Base-by-base conservation (phyloP, 1,140 invertebrate genomes). In the Diploscapter pachys region DNA sequence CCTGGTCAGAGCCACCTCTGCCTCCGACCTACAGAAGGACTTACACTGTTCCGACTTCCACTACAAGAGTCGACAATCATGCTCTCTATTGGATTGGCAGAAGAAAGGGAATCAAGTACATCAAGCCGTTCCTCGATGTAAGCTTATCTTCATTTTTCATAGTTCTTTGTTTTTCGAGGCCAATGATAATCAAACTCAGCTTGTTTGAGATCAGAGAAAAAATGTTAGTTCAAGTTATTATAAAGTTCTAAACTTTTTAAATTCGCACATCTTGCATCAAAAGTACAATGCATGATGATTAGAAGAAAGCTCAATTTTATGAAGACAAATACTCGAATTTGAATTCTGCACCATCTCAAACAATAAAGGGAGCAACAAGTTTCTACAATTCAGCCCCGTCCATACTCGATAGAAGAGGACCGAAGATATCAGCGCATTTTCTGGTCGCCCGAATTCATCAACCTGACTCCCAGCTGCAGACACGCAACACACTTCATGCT, bases 401-500 rank as follows among this genome's bases (percentile, higher is more conserved):
- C 31, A 31, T 31, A 70, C 48, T 48, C 55, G n/a, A 56, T 56
- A 52, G 56, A 70, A 49, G 68, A 74, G 54, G 73, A 74, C 48
- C 73, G 73, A 31, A 56, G 73, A 2, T 74, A 74, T 63, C 73
- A 74, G 56, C 48, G 73, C 62, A 74, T 74, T 50, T 74, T 51
- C 57, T 74, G 73, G 73, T 68, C 73, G 59, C 73, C 73, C 52
- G 31, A 68, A 13, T 74, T 74, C 73, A 57, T 74, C n/a, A 57
- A 69, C 57, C 8, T 74, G 50, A 51, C 59, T 61, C 73, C 73
- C 4, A 69, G 65, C 3, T 74, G 73, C 50, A 65, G 73, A 55
- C 73, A 74, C 50, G 64, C 73, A 4, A 61, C 73, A 13, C 64
- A 74, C 56, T 56, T 74, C 11, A 74, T 74, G 73, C 73, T 74